Conservation (phyloP, 2,113 vertebrate species). For the Pelobates fuscus region DNA sequence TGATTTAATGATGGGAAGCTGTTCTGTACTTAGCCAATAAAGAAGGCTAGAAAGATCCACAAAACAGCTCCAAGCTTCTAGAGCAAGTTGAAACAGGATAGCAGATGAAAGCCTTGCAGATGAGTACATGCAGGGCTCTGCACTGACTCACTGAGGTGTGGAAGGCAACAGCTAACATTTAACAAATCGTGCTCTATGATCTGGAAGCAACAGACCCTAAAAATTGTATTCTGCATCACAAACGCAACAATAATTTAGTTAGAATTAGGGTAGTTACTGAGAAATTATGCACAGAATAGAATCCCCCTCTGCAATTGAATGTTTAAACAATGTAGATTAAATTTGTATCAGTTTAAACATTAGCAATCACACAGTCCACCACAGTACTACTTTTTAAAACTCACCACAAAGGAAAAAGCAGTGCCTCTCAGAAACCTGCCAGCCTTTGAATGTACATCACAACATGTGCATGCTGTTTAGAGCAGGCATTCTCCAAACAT, state of each 20-base stretch:
- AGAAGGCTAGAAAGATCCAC: slow-evolving; percentile 11
- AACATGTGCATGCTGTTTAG: slow-evolving; percentile 36
- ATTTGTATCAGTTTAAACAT: too few relatives aligned
- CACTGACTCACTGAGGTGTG: slow-evolving; percentile 49
- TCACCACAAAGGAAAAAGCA: too few relatives aligned
- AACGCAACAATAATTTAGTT: too few relatives aligned
- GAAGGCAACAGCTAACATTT: slow-evolving; percentile 17
- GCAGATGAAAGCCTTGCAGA: slow-evolving; percentile 45
- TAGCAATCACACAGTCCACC: too few relatives aligned
- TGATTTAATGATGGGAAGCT: slow-evolving; percentile 33
- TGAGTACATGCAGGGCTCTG: slow-evolving; percentile 38
- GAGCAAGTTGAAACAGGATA: slow-evolving; percentile 42
- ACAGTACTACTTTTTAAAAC: too few relatives aligned
- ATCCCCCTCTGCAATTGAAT: too few relatives aligned
- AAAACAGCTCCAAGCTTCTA: slow-evolving; percentile 34
- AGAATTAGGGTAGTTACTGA: too few relatives aligned
- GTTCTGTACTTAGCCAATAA: slow-evolving; percentile 33
- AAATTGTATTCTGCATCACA: too few relatives aligned
- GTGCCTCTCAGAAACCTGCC: too few relatives aligned
- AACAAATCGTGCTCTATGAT: slow-evolving; percentile 13
- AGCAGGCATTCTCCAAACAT: slow-evolving; percentile 1
- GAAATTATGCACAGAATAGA: too few relatives aligned
- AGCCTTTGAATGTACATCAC: too few relatives aligned
- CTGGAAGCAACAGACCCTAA: neutral
- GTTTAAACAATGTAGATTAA: too few relatives aligned